Evolutionary conservation across 1,140 invertebrate genomes (phyloP).

Genomic region (Prorops nasuta): DNA sequence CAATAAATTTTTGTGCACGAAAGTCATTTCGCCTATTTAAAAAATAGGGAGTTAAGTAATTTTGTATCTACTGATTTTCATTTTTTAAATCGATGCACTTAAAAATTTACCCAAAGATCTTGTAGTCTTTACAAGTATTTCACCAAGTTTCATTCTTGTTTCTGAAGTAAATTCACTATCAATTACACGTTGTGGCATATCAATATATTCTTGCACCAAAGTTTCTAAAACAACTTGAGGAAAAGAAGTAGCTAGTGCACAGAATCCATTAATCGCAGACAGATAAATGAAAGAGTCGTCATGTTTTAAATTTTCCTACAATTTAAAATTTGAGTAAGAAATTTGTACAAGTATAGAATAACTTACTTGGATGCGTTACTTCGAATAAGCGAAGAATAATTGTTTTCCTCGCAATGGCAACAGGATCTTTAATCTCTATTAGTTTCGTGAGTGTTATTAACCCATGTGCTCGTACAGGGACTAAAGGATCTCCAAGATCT

Average conservation of each 20-base stretch:
- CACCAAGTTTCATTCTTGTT: conserved; percentile 77
- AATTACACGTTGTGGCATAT: conserved; percentile 41
- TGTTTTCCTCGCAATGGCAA: conserved; percentile 65
- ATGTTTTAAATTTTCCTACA: conserved; percentile 72
- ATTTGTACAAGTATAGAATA: too few species aligned
- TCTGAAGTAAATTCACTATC: conserved; percentile 57
- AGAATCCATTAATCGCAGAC: conserved; percentile 73
- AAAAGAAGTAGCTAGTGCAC: conserved; percentile 63
- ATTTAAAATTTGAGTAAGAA: too few species aligned
- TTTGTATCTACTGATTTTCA: conserved; percentile 7
- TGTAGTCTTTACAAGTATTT: conserved; percentile 75
- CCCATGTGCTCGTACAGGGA: conserved; percentile 80
- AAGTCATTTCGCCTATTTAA: conserved; percentile 70
- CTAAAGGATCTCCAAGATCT: conserved; percentile 69
- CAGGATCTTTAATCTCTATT: conserved; percentile 65
- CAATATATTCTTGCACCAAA: conserved; percentile 63
- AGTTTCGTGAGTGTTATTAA: conserved; percentile 72
- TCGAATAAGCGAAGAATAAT: conserved; percentile 70
- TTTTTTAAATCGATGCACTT: too few species aligned
- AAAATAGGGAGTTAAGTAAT: conserved; percentile 12
- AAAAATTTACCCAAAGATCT: conserved; percentile 70
- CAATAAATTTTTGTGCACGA: conserved; percentile 68
- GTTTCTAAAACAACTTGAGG: conserved; percentile 68
- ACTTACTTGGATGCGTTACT: too few species aligned
- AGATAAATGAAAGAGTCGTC: conserved; percentile 84